phyloP scores from a whole-genome alignment of 2,113 vertebrate species.

The Petromus typicus region DNA sequence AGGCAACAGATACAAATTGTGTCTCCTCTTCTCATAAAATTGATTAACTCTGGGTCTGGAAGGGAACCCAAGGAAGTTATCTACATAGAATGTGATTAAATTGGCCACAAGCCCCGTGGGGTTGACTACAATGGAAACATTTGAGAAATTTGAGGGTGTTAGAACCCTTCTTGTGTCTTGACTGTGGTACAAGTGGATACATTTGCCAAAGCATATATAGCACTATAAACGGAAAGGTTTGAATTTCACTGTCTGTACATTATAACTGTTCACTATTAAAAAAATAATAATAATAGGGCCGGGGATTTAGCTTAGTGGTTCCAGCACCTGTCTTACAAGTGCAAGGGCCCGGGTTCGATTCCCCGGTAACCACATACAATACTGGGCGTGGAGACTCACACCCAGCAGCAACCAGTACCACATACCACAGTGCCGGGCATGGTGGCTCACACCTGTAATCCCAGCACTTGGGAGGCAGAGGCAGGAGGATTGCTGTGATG shows the following conservation, averaged over 20 bases:
- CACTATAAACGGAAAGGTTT: background rate
- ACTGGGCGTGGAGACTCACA: too few relatives aligned
- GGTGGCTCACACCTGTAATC: too few relatives aligned
- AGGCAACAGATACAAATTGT: background rate
- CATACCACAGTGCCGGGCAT: too few relatives aligned
- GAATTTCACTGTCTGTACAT: background rate
- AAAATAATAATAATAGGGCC: too few relatives aligned
- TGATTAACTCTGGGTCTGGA: background rate
- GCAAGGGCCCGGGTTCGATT: too few relatives aligned
- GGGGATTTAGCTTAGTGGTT: too few relatives aligned
- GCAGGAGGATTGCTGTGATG: too few relatives aligned
- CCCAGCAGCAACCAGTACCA: too few relatives aligned
- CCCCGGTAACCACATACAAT: too few relatives aligned
- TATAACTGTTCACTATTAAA: slow-evolving; percentile 11
- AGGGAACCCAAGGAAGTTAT: background rate
- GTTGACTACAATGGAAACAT: background rate
- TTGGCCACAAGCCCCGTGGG: background rate
- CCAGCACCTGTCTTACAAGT: too few relatives aligned
- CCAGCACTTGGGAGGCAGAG: too few relatives aligned
- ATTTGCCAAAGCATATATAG: background rate
- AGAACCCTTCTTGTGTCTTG: background rate
- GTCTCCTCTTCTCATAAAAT: background rate
- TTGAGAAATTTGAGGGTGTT: background rate
- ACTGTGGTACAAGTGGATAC: background rate
- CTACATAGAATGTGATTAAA: background rate